Conservation (phyloP, 2,113 vertebrate species). For the Sterna hirundo region DNA sequence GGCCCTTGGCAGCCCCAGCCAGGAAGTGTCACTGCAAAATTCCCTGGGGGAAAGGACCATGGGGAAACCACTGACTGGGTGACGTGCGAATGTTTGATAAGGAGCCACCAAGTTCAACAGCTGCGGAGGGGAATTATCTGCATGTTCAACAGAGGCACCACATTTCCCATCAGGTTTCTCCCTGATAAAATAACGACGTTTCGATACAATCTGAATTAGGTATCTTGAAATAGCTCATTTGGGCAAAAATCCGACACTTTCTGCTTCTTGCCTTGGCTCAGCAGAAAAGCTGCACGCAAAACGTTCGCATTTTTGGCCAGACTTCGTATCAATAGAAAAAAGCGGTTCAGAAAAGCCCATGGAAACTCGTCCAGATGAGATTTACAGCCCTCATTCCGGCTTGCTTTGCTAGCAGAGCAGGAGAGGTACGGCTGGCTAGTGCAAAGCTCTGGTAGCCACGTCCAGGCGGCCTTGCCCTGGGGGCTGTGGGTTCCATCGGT, state of each 20-base stretch:
- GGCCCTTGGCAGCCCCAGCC: not conserved
- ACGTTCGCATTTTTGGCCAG: not conserved
- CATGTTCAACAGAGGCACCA: not conserved
- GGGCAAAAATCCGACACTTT: not conserved
- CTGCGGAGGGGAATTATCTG: not conserved
- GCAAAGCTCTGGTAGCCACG: not conserved
- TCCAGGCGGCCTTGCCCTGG: not conserved
- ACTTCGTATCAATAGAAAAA: not conserved
- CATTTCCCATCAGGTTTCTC: not conserved
- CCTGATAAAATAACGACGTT: not conserved
- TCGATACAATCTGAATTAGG: not conserved
- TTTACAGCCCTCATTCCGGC: not conserved
- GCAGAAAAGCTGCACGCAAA: not conserved
- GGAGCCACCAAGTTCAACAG: not conserved
- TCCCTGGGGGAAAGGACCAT: not conserved
- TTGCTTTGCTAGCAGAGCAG: not conserved
- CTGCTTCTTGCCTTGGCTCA: not conserved
- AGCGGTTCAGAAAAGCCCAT: not conserved
- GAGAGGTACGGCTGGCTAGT: not conserved
- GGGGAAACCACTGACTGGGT: not conserved
- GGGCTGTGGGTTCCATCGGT: not conserved
- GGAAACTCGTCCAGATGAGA: not conserved
- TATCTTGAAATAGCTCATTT: not conserved
- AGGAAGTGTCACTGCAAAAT: not conserved
- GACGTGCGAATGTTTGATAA: constrained; percentile 1